These are phyloP conservation scores for Penaeus monodon DNA, from an alignment of 2,888 invertebrate genomes.

Conservation along the genomic window DNA sequence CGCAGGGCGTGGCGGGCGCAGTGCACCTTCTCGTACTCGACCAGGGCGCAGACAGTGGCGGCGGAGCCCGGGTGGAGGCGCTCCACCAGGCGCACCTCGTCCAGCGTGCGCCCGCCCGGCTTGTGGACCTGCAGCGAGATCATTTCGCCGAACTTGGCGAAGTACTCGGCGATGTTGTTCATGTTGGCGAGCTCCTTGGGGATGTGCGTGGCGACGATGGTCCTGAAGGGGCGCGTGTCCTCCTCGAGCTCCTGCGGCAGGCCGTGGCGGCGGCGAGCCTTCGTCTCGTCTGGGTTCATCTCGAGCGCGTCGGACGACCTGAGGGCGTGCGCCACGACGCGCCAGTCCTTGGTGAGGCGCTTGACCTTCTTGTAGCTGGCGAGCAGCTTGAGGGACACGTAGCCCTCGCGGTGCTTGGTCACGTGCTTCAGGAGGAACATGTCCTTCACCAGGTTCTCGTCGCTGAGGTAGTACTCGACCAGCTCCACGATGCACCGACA, in stretches of 20 bases:
- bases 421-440: constrained; percentile 96
- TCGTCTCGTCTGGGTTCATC: constrained; percentile 91
- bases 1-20: constrained; percentile 76
- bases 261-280: constrained; percentile 85
- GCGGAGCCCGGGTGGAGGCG: constrained; percentile 90
- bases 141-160: constrained; percentile 89
- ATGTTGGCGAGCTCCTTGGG: constrained; percentile 87
- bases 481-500: constrained; percentile 57
- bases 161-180: constrained; percentile 91
- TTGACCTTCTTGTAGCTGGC: constrained; percentile 96
- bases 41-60: constrained; percentile 54
- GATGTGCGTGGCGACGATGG: constrained; percentile 87
- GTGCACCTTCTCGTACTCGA: constrained; percentile 70
- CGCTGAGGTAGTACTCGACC: constrained; percentile 96
- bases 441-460: constrained; percentile 94
- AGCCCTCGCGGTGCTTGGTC: constrained; percentile 93
- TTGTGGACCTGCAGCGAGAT: constrained; percentile 87
- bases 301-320: constrained; percentile 82
- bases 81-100: constrained; percentile 90
- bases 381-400: constrained; percentile 92
- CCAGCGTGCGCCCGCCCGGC: constrained; percentile 90
- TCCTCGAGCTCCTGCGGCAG: constrained; percentile 92
- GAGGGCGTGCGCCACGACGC: constrained; percentile 89
- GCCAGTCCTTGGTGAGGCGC: constrained; percentile 92
- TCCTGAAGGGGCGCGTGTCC: constrained; percentile 82